Evolutionary conservation across 2,113 vertebrate species (phyloP), one percentile per base, ranked within the genome.

Genomic region (Corythaeola cristata): DNA sequence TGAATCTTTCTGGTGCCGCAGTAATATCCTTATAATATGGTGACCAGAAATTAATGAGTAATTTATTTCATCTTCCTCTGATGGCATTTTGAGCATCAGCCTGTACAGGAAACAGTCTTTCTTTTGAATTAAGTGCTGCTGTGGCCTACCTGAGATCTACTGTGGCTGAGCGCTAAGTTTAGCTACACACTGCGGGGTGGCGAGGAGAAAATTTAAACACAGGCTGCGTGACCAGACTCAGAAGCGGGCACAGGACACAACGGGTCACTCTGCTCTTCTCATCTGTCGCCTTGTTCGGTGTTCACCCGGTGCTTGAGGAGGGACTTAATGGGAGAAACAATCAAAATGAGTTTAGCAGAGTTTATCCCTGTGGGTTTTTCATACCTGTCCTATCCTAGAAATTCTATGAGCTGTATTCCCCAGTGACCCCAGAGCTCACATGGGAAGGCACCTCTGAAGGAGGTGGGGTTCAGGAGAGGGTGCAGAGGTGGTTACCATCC

Each of bases 41-140:
- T 66, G 88, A 79, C 62, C 22, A 80, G 56, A 28, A 89, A 90
- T 73, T 89, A 94, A 77, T 78, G 50, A 92, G 47, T 68, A 68
- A 85, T 88, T 93, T 72, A 56, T 82, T 95, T 94, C 44, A 68
- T 94, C 62, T 91, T 82, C 63, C 22, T 89, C 66, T 88, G 80
- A 73, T 0, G 1, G 39, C 74, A 84, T 93, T 90, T 90, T 58
- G 77, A 78, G 64, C 41, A 22, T n/a, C 26, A 60, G n/a, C 20
- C 76, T 63, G 56, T 39, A 60, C 60, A 94, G 72, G 62, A 86
- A 96, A 74, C 60, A 81, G 75, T 35, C n/a, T 68, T 79, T 78
- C 85, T 96, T 96, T 94, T 88, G 64, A 93, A 93, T 88, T 86
- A 84, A 95, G 33, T 22, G 24, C 64, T 86, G 76, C 89, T 68